Evolutionary conservation across 1,140 invertebrate species (phyloP).

Genomic region (Physella acuta): DNA sequence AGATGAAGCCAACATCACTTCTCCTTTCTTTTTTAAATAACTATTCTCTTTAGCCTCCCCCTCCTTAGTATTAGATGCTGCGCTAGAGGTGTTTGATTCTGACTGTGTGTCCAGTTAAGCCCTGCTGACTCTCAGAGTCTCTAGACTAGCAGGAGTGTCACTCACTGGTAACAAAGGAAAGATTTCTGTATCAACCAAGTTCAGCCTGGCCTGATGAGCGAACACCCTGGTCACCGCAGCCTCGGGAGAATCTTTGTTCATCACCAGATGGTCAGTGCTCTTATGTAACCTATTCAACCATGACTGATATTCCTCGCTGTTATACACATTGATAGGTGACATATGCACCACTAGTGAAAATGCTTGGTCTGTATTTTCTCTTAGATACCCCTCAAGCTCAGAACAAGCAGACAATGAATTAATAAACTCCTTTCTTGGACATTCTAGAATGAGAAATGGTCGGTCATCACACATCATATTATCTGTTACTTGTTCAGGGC

Average conservation of each 20-base stretch:
- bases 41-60: too few relatives aligned
- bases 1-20: conserved; percentile 9
- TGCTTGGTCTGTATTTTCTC: not conserved
- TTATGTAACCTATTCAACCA: conserved; percentile 19
- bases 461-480: not conserved
- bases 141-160: too few relatives aligned
- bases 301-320: not conserved
- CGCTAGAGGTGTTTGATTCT: too few relatives aligned
- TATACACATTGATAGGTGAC: conserved; percentile 11
- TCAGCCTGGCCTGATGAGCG: conserved; percentile 15
- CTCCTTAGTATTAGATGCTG: too few relatives aligned
- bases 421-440: conserved; percentile 3
- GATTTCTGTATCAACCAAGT: conserved; percentile 7
- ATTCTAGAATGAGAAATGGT: conserved; percentile 20
- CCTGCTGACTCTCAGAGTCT: too few relatives aligned
- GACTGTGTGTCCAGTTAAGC: too few relatives aligned
- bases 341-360: conserved; percentile 21
- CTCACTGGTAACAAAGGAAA: conserved; percentile 15
- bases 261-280: conserved; percentile 18
- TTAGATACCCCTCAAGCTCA: not conserved
- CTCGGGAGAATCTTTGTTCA: conserved; percentile 1
- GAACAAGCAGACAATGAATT: not conserved
- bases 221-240: conserved; percentile 11
- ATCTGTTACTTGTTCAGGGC: conserved; percentile 21
- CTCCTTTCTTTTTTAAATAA: not conserved